Base-by-base conservation (phyloP, 1,140 invertebrate genomes). In the Leptopilina clavipes region DNA sequence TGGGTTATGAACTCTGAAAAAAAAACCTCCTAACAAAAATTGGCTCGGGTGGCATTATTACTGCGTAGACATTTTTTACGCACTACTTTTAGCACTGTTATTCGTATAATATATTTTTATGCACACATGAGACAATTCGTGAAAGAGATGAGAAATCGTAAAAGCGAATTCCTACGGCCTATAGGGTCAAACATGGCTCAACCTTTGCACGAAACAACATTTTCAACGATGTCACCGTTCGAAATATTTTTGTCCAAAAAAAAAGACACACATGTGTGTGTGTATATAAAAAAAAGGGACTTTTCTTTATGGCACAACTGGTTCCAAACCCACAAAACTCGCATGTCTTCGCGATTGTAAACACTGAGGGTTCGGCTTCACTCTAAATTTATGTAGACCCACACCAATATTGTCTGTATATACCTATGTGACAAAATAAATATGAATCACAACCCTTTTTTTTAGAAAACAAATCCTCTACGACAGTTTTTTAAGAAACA, bases 201-300 rank as follows among this genome's bases (percentile, higher is more conserved):
- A 81, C 76, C 74, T 72, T 76, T 77, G 65, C 17, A 19, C 54
- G 65, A 56, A 44, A 70, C 72, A 54, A 79, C 77, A 72, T 79
- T 79, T 81, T 72, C 54, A 37, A 75, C 59, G 72, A 22, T 79
- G 80, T 79, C 80, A 78, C 76, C 73, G 71, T 56, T 76, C 80
- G 70, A 81, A 81, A 79, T 79, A 76, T 79, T 77, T 70, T 75
- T 74, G 77, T 76, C 59, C 59, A 74, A 70, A 52, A n/a, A 18
- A 73, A 31, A 31, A 31, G 25, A 31, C n/a, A n/a, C n/a, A n/a
- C n/a, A n/a, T n/a, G n/a, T 5, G 25, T 31, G 5, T 31, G 5
- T 31, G 5, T 31, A 31, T 31, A 31, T 31, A 31, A 31, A 31
- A 72, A 78, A 78, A 71, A 31, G 70, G 40, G 44, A 17, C 37